Conservation (phyloP, 92 coral and sea anemone species). For the Parazoanthus atlanticus region DNA sequence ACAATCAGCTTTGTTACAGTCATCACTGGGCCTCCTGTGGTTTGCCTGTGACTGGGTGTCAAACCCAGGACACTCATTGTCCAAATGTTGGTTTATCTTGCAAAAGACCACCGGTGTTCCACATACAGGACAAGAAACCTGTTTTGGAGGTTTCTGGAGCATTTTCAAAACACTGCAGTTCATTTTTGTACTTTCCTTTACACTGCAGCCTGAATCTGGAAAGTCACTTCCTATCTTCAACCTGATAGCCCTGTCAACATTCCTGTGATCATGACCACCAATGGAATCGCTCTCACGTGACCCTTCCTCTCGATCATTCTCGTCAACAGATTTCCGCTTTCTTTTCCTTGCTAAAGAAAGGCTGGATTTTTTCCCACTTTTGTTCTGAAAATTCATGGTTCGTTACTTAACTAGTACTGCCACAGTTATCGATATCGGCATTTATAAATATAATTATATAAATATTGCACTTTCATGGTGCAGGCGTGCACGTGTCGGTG, state of each 20-base stretch:
- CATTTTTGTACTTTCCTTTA: background rate
- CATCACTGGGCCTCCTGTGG: background rate
- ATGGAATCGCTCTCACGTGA: too few relatives aligned
- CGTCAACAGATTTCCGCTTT: constrained; percentile 16
- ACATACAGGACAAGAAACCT: constrained; percentile 82
- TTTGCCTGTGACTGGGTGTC: constrained; percentile 13
- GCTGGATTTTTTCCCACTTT: background rate
- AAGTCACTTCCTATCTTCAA: background rate
- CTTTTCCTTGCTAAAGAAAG: constrained; percentile 35
- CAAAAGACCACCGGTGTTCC: constrained; percentile 52
- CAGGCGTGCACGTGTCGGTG: too few relatives aligned
- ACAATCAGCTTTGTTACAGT: background rate
- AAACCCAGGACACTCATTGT: constrained; percentile 60
- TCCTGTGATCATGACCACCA: background rate
- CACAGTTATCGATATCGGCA: background rate
- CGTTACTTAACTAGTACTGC: background rate
- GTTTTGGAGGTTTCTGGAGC: constrained; percentile 59
- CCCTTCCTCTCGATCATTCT: background rate
- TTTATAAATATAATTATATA: too few relatives aligned
- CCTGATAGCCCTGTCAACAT: background rate
- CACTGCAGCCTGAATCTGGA: background rate
- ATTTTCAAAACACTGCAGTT: constrained; percentile 43
- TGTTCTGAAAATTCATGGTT: background rate
- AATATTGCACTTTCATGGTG: background rate
- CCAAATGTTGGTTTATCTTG: constrained; percentile 86